Conservation (phyloP, 2,797 vertebrate genomes). For the Neosilurus mollespiculum region DNA sequence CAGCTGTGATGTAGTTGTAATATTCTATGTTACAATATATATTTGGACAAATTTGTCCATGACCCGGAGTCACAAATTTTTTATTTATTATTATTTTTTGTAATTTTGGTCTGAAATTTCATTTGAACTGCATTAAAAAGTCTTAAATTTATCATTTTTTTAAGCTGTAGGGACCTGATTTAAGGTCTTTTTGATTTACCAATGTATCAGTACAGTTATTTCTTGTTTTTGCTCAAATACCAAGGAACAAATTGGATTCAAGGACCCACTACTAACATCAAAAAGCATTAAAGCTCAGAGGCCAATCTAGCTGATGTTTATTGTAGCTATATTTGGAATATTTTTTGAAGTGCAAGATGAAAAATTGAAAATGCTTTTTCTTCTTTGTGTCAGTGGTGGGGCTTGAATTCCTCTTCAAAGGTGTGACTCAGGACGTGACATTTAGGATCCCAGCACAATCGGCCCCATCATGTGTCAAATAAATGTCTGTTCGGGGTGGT, state of each 20-base stretch:
- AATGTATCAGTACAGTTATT: conserved; percentile 52
- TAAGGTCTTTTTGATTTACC: too few relatives aligned
- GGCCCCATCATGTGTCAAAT: conserved; percentile 55
- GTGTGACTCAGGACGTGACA: conserved; percentile 70
- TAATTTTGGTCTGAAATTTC: too few relatives aligned
- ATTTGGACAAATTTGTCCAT: too few relatives aligned
- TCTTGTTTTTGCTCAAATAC: conserved; percentile 43
- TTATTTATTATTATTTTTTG: too few relatives aligned
- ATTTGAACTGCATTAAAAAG: too few relatives aligned
- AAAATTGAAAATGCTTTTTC: conserved; percentile 68
- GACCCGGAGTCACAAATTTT: too few relatives aligned
- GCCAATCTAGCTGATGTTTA: conserved; percentile 46
- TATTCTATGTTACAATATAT: too few relatives aligned
- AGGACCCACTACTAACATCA: conserved; percentile 63
- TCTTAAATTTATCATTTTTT: too few relatives aligned
- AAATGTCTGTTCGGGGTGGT: conserved; percentile 36
- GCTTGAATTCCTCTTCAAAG: conserved; percentile 77
- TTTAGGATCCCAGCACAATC: conserved; percentile 65
- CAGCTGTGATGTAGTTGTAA: too few relatives aligned
- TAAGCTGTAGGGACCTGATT: too few relatives aligned
- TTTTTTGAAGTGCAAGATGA: conserved; percentile 72
- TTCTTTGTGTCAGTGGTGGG: conserved; percentile 54
- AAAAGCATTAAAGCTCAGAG: conserved; percentile 49
- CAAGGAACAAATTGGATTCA: conserved; percentile 52
- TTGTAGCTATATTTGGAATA: conserved; percentile 68